Conservation (phyloP, 2,888 invertebrate genomes). For the Nomada hirtipes region DNA sequence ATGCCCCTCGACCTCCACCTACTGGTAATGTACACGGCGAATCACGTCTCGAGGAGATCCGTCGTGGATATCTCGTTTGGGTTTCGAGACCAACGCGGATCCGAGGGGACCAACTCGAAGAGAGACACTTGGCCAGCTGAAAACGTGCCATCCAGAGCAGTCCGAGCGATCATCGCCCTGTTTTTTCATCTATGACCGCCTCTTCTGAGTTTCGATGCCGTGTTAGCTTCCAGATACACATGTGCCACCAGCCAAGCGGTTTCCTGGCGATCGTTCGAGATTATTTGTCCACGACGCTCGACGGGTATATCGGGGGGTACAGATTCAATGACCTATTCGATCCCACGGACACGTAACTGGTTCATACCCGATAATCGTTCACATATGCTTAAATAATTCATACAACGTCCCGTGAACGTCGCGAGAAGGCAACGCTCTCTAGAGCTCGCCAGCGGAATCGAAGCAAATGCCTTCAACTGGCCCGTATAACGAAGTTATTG, state of each 20-base stretch:
- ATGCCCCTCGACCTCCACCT: constrained; percentile 65
- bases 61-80: constrained; percentile 35
- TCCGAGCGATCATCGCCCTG: neutral
- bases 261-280: neutral
- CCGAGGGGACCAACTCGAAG: constrained; percentile 63
- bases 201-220: neutral
- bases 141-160: constrained; percentile 42
- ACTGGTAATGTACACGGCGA: constrained; percentile 52
- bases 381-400: constrained; percentile 46
- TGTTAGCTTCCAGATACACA: neutral
- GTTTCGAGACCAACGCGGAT: constrained; percentile 61
- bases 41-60: constrained; percentile 58
- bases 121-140: constrained; percentile 10
- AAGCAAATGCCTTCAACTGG: constrained; percentile 60
- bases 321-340: neutral
- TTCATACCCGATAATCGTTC: constrained; percentile 22
- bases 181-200: neutral
- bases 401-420: constrained; percentile 5
- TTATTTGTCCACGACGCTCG: neutral
- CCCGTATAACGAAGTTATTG: constrained; percentile 63
- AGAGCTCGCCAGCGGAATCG: constrained; percentile 39
- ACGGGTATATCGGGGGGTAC: neutral
- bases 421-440: constrained; percentile 30
- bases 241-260: no score
- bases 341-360: constrained; percentile 11